phyloP scores from a whole-genome alignment of 64 coral and sea anemone species.

The Orbicella faveolata region DNA sequence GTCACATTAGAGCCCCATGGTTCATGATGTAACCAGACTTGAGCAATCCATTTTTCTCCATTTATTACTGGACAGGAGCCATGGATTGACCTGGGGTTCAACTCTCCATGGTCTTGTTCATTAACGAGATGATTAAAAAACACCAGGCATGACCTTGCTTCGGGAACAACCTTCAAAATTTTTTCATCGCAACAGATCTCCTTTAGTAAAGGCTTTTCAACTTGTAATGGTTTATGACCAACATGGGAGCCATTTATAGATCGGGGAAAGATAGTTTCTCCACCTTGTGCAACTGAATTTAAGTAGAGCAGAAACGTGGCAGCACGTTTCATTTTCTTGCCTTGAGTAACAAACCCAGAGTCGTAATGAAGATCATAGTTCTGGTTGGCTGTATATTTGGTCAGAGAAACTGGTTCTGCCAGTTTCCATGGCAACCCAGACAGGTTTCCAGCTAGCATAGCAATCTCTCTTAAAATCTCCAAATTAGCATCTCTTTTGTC shows the following conservation, averaged over 20 bases:
- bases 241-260: conserved; percentile 50
- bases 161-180: conserved; percentile 54
- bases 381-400: conserved; percentile 69
- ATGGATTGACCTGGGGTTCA: conserved; percentile 71
- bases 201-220: conserved; percentile 62
- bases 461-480: conserved; percentile 60
- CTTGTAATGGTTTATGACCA: background rate
- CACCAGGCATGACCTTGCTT: conserved; percentile 59
- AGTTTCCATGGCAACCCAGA: conserved; percentile 74
- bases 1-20: conserved; percentile 32
- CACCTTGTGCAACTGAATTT: conserved; percentile 70
- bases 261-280: conserved; percentile 90
- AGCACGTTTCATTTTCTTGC: conserved; percentile 56
- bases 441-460: conserved; percentile 65
- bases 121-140: conserved; percentile 63
- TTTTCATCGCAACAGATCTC: conserved; percentile 24
- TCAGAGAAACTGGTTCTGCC: conserved; percentile 76
- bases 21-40: conserved; percentile 80
- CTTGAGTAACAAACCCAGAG: conserved; percentile 73
- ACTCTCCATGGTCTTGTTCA: conserved; percentile 30
- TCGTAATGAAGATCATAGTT: conserved; percentile 86
- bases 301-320: conserved; percentile 83
- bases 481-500: conserved; percentile 59
- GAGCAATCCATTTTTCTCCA: conserved; percentile 81
- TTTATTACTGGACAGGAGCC: conserved; percentile 74